These are phyloP conservation scores for Eupeodes latifasciatus DNA, from an alignment of 2,888 invertebrate genomes.

Conservation along the genomic window DNA sequence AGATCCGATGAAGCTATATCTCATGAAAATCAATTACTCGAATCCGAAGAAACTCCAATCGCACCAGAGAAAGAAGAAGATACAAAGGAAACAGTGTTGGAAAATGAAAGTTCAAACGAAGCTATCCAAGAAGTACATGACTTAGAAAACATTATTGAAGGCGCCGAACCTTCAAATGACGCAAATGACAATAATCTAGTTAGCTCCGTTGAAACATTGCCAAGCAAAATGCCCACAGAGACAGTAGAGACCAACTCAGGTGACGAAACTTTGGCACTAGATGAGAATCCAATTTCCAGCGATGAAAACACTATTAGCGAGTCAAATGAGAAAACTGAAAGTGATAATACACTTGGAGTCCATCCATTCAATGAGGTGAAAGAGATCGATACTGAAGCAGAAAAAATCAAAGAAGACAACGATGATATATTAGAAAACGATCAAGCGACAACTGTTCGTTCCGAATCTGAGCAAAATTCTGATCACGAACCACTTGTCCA, in stretches of 20 bases:
- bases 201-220: constrained; percentile 36
- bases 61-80: constrained; percentile 36
- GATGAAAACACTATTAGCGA: constrained; percentile 50
- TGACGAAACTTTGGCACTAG: constrained; percentile 44
- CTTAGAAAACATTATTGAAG: constrained; percentile 58
- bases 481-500: constrained; percentile 63
- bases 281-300: constrained; percentile 46
- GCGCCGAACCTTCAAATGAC: constrained; percentile 34
- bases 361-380: constrained; percentile 43
- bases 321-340: constrained; percentile 66
- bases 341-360: constrained; percentile 59
- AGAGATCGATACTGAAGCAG: constrained; percentile 10
- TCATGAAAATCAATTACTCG: constrained; percentile 49
- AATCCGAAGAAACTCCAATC: constrained; percentile 29
- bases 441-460: constrained; percentile 37
- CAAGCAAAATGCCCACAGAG: constrained; percentile 47
- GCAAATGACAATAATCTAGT: constrained; percentile 60
- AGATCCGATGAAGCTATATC: constrained; percentile 41
- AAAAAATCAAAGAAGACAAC: constrained; percentile 13
- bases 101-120: constrained; percentile 60
- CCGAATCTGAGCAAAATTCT: constrained; percentile 37
- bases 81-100: constrained; percentile 18
- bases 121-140: constrained; percentile 53
- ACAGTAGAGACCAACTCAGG: neutral
- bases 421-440: constrained; percentile 60